Evolutionary conservation across 2,888 invertebrate species (phyloP).

Genomic region (Amphipyra tragopoginis): DNA sequence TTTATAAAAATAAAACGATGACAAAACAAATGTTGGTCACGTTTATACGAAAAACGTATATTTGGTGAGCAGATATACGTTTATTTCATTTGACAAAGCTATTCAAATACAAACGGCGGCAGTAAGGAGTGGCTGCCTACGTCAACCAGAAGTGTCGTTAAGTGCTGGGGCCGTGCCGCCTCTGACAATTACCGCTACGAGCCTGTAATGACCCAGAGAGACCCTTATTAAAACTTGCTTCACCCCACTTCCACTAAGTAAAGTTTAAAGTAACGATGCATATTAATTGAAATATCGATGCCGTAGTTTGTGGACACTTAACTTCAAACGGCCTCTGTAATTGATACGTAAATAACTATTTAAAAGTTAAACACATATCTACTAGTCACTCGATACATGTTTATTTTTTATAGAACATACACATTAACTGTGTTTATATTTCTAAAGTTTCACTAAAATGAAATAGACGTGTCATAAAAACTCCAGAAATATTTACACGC

Average conservation of each 20-base stretch:
- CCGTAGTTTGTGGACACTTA: constrained; percentile 69
- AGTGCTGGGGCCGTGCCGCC: constrained; percentile 74
- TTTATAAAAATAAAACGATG: constrained; percentile 33
- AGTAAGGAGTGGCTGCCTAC: constrained; percentile 68
- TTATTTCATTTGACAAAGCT: constrained; percentile 63
- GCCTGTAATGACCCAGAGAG: constrained; percentile 83
- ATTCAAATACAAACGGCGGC: constrained; percentile 70
- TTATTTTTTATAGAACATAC: background rate
- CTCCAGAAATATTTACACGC: constrained; percentile 1
- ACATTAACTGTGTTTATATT: background rate
- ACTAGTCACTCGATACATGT: no score
- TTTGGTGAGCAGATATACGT: constrained; percentile 52
- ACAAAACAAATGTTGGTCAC: constrained; percentile 30
- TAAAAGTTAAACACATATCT: background rate
- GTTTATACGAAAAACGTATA: constrained; percentile 28
- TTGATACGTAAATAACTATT: constrained; percentile 1
- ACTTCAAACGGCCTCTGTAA: constrained; percentile 54
- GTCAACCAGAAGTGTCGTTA: constrained; percentile 79
- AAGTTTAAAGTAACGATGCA: constrained; percentile 84
- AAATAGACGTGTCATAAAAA: constrained; percentile 32
- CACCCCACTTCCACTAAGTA: constrained; percentile 75
- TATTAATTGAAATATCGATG: constrained; percentile 83
- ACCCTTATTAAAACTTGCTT: constrained; percentile 87
- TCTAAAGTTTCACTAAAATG: constrained; percentile 2
- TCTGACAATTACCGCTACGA: constrained; percentile 82